A percentile compares a stretch with the other conserved stretches of the same genome.
Evolutionary conservation across 2,888 invertebrate genomes (phyloP).

Genomic region (Thecocarcelia acutangulata): DNA sequence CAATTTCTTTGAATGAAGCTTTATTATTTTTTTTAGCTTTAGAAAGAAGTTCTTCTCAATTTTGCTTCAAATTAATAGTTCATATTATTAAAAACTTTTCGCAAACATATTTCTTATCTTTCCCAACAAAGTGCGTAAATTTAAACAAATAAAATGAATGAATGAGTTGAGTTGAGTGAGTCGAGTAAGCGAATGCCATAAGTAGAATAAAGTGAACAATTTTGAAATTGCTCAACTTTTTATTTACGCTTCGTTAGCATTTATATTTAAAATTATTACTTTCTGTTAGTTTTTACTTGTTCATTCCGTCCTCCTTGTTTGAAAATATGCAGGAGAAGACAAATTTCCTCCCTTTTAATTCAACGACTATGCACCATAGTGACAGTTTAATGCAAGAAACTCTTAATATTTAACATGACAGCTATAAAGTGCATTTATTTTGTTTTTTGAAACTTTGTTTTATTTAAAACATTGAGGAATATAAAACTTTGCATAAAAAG

Average conservation of each 20-base stretch:
- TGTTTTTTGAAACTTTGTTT: slow-evolving; percentile 12
- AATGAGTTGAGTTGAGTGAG: slow-evolving; percentile 3
- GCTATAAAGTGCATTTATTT: slow-evolving; percentile 61
- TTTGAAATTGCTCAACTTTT: slow-evolving; percentile 43
- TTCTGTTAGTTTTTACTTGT: slow-evolving; percentile 9
- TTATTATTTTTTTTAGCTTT: too few species aligned
- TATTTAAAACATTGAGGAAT: slow-evolving; percentile 8
- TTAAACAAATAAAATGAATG: slow-evolving; percentile 47
- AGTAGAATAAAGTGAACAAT: slow-evolving; percentile 22
- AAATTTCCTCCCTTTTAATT: slow-evolving; percentile 10
- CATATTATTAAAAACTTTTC: not conserved
- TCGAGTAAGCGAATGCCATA: slow-evolving; percentile 21
- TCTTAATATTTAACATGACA: slow-evolving; percentile 62
- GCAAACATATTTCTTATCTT: slow-evolving; percentile 7
- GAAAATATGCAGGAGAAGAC: not conserved
- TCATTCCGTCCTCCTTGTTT: not conserved
- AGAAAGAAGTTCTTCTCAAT: not conserved
- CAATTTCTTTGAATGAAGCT: too few species aligned
- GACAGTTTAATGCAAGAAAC: slow-evolving; percentile 59
- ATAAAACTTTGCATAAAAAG: slow-evolving; percentile 5
- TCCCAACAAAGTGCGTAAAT: slow-evolving; percentile 38
- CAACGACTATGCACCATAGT: slow-evolving; percentile 23
- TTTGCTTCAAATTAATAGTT: not conserved
- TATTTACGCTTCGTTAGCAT: slow-evolving; percentile 64
- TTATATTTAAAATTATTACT: slow-evolving; percentile 63